phyloP scores from a whole-genome alignment of 1,140 invertebrate genomes.

The Trypoxylus dichotomus region DNA sequence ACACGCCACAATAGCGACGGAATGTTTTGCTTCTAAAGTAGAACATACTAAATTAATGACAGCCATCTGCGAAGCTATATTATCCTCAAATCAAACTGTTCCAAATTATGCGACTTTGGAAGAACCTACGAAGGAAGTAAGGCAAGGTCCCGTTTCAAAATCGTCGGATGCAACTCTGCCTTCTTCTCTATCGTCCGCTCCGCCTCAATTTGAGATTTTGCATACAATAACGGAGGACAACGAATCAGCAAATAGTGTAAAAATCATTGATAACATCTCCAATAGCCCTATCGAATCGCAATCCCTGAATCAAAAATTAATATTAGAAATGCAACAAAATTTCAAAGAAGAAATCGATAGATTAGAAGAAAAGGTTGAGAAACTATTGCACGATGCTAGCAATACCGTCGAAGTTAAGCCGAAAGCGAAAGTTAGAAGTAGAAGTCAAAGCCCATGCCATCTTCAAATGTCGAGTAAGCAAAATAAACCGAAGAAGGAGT shows the following conservation, averaged over 20 bases:
- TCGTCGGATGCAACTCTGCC: background rate
- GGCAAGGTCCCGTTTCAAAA: background rate
- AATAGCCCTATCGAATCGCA: background rate
- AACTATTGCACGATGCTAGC: background rate
- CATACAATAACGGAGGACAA: background rate
- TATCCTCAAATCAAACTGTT: background rate
- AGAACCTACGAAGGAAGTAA: background rate
- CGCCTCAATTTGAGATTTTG: background rate
- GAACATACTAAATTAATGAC: slow-evolving; percentile 28
- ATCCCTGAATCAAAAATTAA: background rate
- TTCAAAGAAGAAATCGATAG: background rate
- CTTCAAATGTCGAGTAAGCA: background rate
- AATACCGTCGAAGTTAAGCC: background rate
- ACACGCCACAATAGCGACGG: no score
- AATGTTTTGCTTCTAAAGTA: background rate
- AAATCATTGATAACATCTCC: background rate
- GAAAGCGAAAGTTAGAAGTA: background rate
- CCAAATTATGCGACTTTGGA: background rate
- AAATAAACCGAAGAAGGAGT: background rate
- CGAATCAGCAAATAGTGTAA: background rate
- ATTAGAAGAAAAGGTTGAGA: background rate
- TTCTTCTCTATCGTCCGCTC: background rate
- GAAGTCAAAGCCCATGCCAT: background rate
- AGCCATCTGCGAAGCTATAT: slow-evolving; percentile 30
- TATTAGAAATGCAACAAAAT: background rate